phyloP scores from a whole-genome alignment of 2,113 vertebrate genomes.

The Physeter macrocephalus region DNA sequence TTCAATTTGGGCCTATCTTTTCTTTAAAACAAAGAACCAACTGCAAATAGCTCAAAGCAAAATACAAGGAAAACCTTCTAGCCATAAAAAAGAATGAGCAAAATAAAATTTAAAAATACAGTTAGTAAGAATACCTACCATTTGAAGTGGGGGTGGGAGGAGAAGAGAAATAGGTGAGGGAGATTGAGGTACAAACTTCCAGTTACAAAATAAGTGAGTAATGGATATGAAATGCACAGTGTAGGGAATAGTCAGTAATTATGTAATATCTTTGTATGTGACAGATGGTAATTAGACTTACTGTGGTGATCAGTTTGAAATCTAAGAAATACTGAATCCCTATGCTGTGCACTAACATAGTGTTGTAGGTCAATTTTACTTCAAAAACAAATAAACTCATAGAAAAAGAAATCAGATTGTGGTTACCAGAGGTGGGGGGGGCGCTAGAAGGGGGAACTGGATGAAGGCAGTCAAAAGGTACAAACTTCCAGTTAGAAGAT shows the following conservation, averaged over 20 bases:
- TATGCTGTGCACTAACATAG: neutral
- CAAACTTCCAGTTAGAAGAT: neutral
- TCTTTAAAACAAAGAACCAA: neutral
- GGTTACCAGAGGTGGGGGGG: neutral
- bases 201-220: neutral
- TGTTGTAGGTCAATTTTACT: neutral
- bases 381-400: neutral
- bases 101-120: neutral
- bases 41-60: neutral
- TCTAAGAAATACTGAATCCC: neutral
- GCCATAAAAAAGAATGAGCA: neutral
- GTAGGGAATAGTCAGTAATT: neutral
- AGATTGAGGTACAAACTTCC: neutral
- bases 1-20: neutral
- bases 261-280: neutral
- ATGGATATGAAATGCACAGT: neutral
- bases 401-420: neutral
- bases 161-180: neutral
- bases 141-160: neutral
- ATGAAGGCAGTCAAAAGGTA: neutral
- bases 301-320: neutral
- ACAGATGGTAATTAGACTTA: neutral
- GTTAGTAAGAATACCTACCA: neutral
- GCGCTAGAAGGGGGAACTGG: neutral
- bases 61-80: neutral